Evolutionary conservation across 2,888 invertebrate genomes (phyloP).

Genomic region (Xanthorhoe designata): DNA sequence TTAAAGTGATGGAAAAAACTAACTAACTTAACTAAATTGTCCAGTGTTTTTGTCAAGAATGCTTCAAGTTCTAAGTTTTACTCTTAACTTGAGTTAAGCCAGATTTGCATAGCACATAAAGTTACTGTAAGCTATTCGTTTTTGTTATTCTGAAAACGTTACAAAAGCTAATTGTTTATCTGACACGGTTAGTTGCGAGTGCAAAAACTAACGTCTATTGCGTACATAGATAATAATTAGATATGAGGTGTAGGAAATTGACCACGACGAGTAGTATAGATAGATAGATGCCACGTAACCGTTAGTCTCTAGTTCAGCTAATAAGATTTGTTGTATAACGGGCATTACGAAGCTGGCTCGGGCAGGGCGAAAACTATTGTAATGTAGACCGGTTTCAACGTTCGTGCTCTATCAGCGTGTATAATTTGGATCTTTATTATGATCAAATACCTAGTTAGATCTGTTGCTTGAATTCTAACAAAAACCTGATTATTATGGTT

Average conservation of each 20-base stretch:
- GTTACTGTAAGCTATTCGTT: background rate
- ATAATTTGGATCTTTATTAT: constrained; percentile 9
- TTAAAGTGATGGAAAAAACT: no score
- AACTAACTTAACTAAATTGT: no score
- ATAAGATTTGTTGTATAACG: constrained; percentile 78
- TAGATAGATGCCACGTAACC: constrained; percentile 63
- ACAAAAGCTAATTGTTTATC: constrained; percentile 31
- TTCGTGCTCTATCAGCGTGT: constrained; percentile 40
- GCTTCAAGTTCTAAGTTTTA: constrained; percentile 2
- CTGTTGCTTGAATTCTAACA: background rate
- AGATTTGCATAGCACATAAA: constrained; percentile 1
- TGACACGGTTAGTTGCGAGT: constrained; percentile 36
- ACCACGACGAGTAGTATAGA: constrained; percentile 54
- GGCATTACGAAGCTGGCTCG: constrained; percentile 62
- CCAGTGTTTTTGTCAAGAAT: background rate
- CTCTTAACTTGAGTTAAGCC: background rate
- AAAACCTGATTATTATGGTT: no score
- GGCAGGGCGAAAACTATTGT: constrained; percentile 72
- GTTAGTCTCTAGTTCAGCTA: constrained; percentile 64
- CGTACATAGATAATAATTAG: constrained; percentile 55
- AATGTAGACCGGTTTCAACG: constrained; percentile 61
- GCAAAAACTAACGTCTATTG: constrained; percentile 43
- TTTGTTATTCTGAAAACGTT: constrained; percentile 13
- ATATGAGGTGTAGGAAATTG: constrained; percentile 60
- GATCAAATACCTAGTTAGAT: background rate